Conservation (phyloP, 1,140 invertebrate genomes). For the Drosophila nannoptera region DNA sequence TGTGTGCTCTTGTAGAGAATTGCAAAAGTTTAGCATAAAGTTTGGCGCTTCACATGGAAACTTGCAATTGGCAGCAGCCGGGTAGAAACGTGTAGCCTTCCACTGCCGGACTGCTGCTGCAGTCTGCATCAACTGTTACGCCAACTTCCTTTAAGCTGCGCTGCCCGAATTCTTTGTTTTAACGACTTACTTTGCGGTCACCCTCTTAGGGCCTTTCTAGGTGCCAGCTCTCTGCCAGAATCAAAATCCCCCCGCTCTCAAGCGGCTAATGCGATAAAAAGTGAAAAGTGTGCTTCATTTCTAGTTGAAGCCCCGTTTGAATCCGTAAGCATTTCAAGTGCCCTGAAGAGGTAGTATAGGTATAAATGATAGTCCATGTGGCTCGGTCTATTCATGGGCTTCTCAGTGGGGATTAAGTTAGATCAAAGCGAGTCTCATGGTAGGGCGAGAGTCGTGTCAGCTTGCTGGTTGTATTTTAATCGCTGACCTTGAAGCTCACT, state of each 20-base stretch:
- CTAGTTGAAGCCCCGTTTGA: too few relatives aligned
- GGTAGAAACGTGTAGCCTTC: conserved; percentile 36
- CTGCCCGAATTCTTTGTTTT: conserved; percentile 66
- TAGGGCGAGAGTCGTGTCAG: too few relatives aligned
- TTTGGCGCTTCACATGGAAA: conserved; percentile 72
- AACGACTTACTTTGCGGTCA: conserved; percentile 71
- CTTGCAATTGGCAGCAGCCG: conserved; percentile 67
- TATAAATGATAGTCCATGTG: too few relatives aligned
- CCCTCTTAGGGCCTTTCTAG: background rate
- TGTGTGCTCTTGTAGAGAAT: conserved; percentile 38
- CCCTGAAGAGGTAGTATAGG: too few relatives aligned
- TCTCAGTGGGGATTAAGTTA: too few relatives aligned
- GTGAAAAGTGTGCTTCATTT: too few relatives aligned
- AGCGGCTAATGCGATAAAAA: conserved; percentile 4
- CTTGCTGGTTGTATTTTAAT: too few relatives aligned
- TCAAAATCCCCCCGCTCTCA: background rate
- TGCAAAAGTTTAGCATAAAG: conserved; percentile 72
- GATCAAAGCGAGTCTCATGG: too few relatives aligned
- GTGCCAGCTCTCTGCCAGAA: background rate
- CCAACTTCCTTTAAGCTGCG: conserved; percentile 68
- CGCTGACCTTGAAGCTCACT: too few relatives aligned
- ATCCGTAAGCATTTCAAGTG: too few relatives aligned
- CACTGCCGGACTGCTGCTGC: conserved; percentile 6
- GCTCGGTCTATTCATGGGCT: too few relatives aligned
- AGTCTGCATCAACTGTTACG: background rate